Evolutionary conservation across 2,113 vertebrate species (phyloP), one percentile per base, ranked within the genome.

Genomic region (Henicopernis longicauda): DNA sequence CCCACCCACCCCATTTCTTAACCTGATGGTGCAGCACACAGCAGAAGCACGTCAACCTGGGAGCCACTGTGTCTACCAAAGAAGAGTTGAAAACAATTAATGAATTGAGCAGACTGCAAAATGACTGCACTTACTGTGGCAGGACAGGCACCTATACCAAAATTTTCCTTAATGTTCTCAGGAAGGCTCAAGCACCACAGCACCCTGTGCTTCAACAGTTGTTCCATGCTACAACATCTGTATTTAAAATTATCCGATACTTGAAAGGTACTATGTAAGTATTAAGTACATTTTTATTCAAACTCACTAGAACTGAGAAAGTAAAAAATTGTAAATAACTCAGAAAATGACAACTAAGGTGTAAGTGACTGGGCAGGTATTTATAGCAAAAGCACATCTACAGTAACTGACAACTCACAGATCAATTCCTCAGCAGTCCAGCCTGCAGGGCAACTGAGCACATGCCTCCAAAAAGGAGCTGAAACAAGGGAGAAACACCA

Each of bases 1-100:
- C 44, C 34, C 32, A 27, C 36, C 22, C 54, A 1, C n/a, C 13
- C 8, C 0, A 2, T 8, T 22, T 52, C 89, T n/a, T 2, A 44
- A 44, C 40, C 65, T 3, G 9, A 6, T 1, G 15, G 45, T 7
- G 40, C 42, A 34, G 79, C 57, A 16, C 47, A 4, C 0, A 3
- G 19, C 2, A 5, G 55, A 13, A 44, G 20, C 23, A 5, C 4
- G 2, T 15, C 4, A 4, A 74, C 29, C 65, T 14, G 23, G 23
- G 15, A 69, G 19, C 14, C 62, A 13, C 20, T 1, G 1, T 0
- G 1, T 7, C 26, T 10, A 5, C 1, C 50, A 40, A 27, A 55
- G 22, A 21, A 8, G 1, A 50, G 23, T 7, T 27, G 38, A 13
- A 61, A 79, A 45, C 9, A 7, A 17, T 13, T 16, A 32, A 7